Evolutionary conservation across 1,140 invertebrate species (phyloP).

Genomic region (Cyclina sinensis): DNA sequence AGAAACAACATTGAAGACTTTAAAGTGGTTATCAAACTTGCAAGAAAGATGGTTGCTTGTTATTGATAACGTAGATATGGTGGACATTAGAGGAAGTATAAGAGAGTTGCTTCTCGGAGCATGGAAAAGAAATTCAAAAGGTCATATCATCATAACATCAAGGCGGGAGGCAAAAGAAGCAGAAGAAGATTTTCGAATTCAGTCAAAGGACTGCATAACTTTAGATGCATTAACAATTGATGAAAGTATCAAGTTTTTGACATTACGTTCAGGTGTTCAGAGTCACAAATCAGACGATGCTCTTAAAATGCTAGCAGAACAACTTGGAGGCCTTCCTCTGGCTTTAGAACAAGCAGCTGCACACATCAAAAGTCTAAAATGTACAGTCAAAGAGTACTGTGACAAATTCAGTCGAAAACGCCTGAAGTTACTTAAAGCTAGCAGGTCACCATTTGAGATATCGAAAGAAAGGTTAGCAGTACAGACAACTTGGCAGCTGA

Average conservation of each 20-base stretch:
- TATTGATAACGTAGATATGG: conserved; percentile 58
- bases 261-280: not conserved
- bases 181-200: not conserved
- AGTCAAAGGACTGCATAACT: not conserved
- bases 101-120: conserved; percentile 49
- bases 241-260: conserved; percentile 36
- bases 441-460: not conserved
- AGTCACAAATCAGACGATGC: not conserved
- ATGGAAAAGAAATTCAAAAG: conserved; percentile 44
- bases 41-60: conserved; percentile 58
- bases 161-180: not conserved
- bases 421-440: conserved; percentile 23
- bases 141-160: conserved; percentile 28
- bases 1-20: conserved; percentile 18
- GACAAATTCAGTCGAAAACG: conserved; percentile 34
- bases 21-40: conserved; percentile 30
- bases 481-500: conserved; percentile 59
- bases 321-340: conserved; percentile 61
- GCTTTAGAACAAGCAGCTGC: conserved; percentile 67
- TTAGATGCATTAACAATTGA: not conserved
- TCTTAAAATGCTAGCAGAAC: not conserved
- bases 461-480: conserved; percentile 13
- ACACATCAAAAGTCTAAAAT: conserved; percentile 53
- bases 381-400: conserved; percentile 35
- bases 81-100: conserved; percentile 14